Evolutionary conservation across 2,113 vertebrate species (phyloP), one percentile per base, ranked within the genome.

Genomic region (Forbesichthys papilliferus): DNA sequence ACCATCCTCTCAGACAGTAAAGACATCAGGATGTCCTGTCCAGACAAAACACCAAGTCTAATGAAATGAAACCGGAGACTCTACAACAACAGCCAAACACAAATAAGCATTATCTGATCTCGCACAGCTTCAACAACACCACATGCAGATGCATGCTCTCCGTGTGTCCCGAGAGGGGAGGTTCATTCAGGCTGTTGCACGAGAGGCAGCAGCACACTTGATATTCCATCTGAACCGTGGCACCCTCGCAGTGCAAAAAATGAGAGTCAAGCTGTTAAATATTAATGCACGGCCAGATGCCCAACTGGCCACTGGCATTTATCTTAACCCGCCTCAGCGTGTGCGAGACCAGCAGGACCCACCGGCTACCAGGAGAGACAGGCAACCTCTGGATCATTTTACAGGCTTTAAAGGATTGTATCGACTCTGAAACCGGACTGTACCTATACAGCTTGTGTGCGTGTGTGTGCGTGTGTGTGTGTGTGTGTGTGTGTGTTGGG

Each of bases 261-360:
- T 88, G 90, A 90, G 89, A 91, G 87, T 77, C 0, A 11, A 68
- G 83, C 80, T 89, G 86, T 89, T 88, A 85, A 92, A 93, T 92
- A 92, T 93, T 93, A 89, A 93, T 90, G 87, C 53, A 4, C 65
- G 79, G 69, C 82, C 76, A 86, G 88, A 84, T 78, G 84, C 87
- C 82, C 64, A 69, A 77, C 76, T 87, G 84, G 86, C 87, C 81
- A 57, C 70, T 80, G 85, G 89, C 83, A 89, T 90, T 90, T 85
- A 90, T 90, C 91, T 91, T 85, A 84, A 88, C 84, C 81, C 66
- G 79, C 75, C 86, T 71, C 83, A 71, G 81, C 80, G 86, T 78
- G 82, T 88, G 78, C 55, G 82, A 84, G 80, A 84, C 65, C 75
- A 80, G 85, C 82, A 78, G 84, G 78, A 71, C 74, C 84, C 63